Conservation (phyloP, 64 coral and sea anemone genomes). For the Acropora yongei region DNA sequence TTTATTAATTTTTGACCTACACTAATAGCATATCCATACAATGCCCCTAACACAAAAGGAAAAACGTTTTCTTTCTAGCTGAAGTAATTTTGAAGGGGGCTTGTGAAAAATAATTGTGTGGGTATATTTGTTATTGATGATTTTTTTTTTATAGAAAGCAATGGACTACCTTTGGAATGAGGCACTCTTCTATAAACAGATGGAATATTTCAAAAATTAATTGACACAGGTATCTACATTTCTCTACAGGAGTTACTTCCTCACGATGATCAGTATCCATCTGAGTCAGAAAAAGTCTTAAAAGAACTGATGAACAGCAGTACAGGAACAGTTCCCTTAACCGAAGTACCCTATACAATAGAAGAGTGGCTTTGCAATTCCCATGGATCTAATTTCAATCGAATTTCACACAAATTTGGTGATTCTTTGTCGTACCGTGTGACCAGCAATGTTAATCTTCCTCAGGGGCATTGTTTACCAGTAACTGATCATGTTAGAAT, state of each 20-base stretch:
- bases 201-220: not conserved
- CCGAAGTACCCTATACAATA: not conserved
- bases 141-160: too few species aligned
- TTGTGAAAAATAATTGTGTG: too few species aligned
- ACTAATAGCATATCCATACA: too few species aligned
- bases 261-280: not conserved
- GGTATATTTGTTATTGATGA: too few species aligned
- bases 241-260: slow-evolving; percentile 13
- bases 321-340: not conserved
- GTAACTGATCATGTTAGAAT: slow-evolving; percentile 4
- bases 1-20: too few species aligned
- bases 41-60: too few species aligned
- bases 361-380: not conserved
- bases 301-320: not conserved
- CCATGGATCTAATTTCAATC: not conserved
- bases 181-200: too few species aligned
- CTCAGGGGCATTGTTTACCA: slow-evolving; percentile 27
- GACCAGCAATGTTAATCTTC: not conserved
- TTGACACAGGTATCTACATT: not conserved
- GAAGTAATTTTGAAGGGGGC: too few species aligned
- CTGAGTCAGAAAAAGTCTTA: not conserved
- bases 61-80: too few species aligned
- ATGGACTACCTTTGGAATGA: too few species aligned
- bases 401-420: not conserved
- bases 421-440: not conserved